Conservation (phyloP, 2,797 vertebrate species). For the Peromyscus attwateri region DNA sequence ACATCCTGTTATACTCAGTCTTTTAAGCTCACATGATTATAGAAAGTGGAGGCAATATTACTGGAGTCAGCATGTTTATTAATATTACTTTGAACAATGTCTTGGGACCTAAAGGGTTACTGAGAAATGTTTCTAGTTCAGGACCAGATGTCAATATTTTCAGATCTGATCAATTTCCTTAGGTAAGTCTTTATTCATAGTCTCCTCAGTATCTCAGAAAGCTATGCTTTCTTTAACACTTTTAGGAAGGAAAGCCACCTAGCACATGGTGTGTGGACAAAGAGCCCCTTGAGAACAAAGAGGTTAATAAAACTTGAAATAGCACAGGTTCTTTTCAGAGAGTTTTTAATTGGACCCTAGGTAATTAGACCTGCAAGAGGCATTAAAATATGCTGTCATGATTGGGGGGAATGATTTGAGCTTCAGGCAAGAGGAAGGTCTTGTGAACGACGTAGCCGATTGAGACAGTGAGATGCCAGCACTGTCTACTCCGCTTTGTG, state of each 20-base stretch:
- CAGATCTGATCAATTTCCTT: neutral
- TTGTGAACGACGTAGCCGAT: neutral
- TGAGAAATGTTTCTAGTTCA: neutral
- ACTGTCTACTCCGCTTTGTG: neutral
- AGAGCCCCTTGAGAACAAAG: neutral
- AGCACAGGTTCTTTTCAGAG: neutral
- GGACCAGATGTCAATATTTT: neutral
- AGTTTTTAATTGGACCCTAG: neutral
- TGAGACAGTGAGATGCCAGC: neutral
- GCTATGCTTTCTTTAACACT: conserved; percentile 14
- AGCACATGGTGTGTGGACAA: neutral
- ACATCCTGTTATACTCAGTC: neutral
- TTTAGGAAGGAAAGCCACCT: conserved; percentile 5
- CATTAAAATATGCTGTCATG: neutral
- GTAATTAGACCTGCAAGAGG: conserved; percentile 13
- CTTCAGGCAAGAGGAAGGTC: neutral
- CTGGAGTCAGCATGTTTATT: neutral
- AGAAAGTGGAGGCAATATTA: neutral
- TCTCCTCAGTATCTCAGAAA: neutral
- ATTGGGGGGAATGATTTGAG: neutral
- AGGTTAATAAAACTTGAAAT: conserved; percentile 23
- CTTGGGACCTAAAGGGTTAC: neutral
- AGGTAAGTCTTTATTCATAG: neutral
- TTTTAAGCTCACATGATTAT: neutral
- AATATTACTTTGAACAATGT: conserved; percentile 1